Conservation (phyloP, 1,140 invertebrate genomes). For the Diorhabda elongata region DNA sequence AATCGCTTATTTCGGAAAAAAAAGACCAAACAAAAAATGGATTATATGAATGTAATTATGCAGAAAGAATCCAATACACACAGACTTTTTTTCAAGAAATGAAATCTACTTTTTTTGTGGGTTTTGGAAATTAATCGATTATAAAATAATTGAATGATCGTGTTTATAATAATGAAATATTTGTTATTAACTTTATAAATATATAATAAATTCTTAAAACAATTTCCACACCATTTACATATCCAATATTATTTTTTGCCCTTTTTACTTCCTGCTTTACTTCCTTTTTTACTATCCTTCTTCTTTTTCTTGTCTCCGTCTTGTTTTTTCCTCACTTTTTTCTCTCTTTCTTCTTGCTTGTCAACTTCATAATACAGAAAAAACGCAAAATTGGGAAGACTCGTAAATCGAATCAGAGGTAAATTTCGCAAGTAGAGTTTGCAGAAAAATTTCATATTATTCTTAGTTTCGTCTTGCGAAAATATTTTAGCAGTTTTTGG, state of each 20-base stretch:
- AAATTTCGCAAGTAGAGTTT: slow-evolving; percentile 41
- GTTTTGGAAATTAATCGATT: too few species aligned
- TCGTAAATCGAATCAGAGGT: slow-evolving; percentile 39
- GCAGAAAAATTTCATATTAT: slow-evolving; percentile 39
- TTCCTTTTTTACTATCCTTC: slow-evolving; percentile 17
- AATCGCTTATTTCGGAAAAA: too few species aligned
- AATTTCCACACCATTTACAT: too few species aligned
- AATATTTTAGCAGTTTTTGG: slow-evolving; percentile 38
- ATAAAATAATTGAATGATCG: too few species aligned
- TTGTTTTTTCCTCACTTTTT: slow-evolving; percentile 22
- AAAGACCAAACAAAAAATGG: too few species aligned
- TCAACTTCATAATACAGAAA: slow-evolving; percentile 32
- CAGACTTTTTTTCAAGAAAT: too few species aligned
- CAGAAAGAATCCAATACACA: too few species aligned
- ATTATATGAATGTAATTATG: too few species aligned
- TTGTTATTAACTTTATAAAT: too few species aligned
- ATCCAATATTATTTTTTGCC: slow-evolving; percentile 6
- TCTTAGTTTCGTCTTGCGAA: slow-evolving; percentile 32
- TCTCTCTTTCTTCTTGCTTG: slow-evolving; percentile 19
- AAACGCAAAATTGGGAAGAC: slow-evolving; percentile 42
- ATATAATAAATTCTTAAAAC: too few species aligned
- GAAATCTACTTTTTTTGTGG: too few species aligned
- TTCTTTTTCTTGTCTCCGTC: slow-evolving; percentile 23
- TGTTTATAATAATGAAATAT: too few species aligned
- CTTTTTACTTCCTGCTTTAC: slow-evolving; percentile 21